Base-by-base conservation (phyloP, 2,797 vertebrate genomes). In the Buphagus erythrorhynchus region DNA sequence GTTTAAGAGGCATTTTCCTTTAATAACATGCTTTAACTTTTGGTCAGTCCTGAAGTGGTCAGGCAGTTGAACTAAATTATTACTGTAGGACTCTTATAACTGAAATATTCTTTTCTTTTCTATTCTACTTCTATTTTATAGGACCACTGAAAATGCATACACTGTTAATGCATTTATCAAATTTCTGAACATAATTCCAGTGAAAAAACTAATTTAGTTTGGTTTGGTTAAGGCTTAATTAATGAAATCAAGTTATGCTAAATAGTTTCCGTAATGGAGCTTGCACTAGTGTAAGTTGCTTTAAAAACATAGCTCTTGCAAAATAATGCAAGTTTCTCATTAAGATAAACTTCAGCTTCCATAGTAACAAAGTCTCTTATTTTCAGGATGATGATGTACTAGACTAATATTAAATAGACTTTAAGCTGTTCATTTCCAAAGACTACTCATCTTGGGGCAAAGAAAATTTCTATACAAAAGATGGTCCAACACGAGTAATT, bases 311-410 rank as follows among this genome's bases (percentile, higher is more conserved):
- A 1, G n/a, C 3, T 51, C 48, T 80, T 40, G 22, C 46, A 69
- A 88, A 94, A 52, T 33, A 26, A 76, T 65, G 55, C 24, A 79
- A 79, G 45, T 77, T 91, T 74, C 79, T 90, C 31, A 54, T 31
- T 45, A 81, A 93, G 71, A 42, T 46, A 79, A 92, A 91, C 29
- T 84, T 91, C 25, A 69, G 55, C 63, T 90, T 59, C 59, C 57
- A 84, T 13, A 89, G 49, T 79, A 82, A 94, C 52, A 87, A 85
- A 81, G 65, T 18, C 45, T 61, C 65, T 79, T 62, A 63, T 73
- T 88, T 92, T 76, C 74, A 88, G 35, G 29, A 79, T 63, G 45
- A 83, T 36, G 43, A 77, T 40, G 49, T 33, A 63, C 38, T 68
- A 67, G 42, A 51, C 18, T 51, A 65, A 26, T 26, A 78, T 58